Evolutionary conservation across 2,797 vertebrate species (phyloP).

Genomic region (Danio tinwini): DNA sequence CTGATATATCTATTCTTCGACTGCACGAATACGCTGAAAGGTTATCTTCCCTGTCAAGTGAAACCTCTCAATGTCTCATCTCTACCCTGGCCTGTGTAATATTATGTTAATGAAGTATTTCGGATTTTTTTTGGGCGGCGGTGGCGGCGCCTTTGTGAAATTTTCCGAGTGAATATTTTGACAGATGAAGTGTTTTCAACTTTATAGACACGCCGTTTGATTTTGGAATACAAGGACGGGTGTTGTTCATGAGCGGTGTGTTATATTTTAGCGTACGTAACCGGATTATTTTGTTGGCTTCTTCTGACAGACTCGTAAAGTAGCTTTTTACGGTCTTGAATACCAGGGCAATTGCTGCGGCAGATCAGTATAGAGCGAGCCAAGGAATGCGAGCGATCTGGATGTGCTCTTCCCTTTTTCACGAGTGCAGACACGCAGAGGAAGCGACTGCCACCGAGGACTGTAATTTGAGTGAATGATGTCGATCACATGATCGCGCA

Average conservation of each 20-base stretch:
- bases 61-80: conserved; percentile 58
- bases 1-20: conserved; percentile 64
- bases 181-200: conserved; percentile 11
- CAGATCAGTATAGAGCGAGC: conserved; percentile 76
- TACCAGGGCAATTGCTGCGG: conserved; percentile 80
- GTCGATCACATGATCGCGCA: conserved; percentile 80
- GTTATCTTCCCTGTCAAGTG: conserved; percentile 55
- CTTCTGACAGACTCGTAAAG: conserved; percentile 82
- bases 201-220: neutral
- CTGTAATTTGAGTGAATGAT: conserved; percentile 85
- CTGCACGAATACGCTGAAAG: conserved; percentile 64
- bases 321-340: conserved; percentile 81
- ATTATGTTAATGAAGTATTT: conserved; percentile 56
- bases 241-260: conserved; percentile 18
- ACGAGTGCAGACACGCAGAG: conserved; percentile 83
- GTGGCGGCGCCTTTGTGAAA: conserved; percentile 17
- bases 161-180: neutral
- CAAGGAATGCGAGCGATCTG: conserved; percentile 80
- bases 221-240: conserved; percentile 3
- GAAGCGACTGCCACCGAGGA: conserved; percentile 80
- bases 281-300: conserved; percentile 72
- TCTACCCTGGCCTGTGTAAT: conserved; percentile 43
- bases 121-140: no score
- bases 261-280: conserved; percentile 66
- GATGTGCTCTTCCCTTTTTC: conserved; percentile 75